Base-by-base conservation (phyloP, 2,797 vertebrate genomes). In the Anguilla megastoma region DNA sequence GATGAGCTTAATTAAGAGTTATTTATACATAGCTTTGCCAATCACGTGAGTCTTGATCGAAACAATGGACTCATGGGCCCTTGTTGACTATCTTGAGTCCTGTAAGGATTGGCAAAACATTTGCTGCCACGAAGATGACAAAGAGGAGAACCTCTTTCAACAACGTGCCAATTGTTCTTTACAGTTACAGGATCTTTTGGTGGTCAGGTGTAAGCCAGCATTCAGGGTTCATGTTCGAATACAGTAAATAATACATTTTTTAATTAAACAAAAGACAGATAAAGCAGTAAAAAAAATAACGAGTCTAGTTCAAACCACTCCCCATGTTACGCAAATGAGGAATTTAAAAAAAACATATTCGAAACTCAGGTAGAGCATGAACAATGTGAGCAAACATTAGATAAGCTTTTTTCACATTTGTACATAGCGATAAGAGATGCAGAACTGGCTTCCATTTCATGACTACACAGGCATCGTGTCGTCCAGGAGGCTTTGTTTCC, bases 71-170 rank as follows among this genome's bases (percentile, higher is more conserved):
- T 54, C 2, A 48, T 71, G 79, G 58, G 45, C 91, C 63, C 91
- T 98, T 98, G 97, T 94, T 97, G 0, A 96, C 97, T 71, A 97
- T 97, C 0, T 89, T 97, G 88, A 98, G 96, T 91, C 97, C 98
- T 93, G 96, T 96, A 85, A 89, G 97, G 3, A 21, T 96, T 0
- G 96, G 92, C 0, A 96, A 96, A 45, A 92, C 96, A 83, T 95
- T 97, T 0, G 96, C 95, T 0, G 93, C 97, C 0, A 98, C 97
- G 0, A 96, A 94, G 85, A 98, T 98, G 97, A 97, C 98, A 94
- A 97, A 97, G 92, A 98, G 97, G 97, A 97, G 97, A 98, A 8
- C n/a, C 89, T 95, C 97, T 36, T 96, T 95, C 86, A 97, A 97
- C 90, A 97, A 96, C 90, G 95, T 95, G 0, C 97, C 98, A 89